A percentile compares a stretch with the other conserved stretches of the same genome.
These are phyloP conservation scores for Ceyx margarethae DNA, from an alignment of 2,113 vertebrate species.

Conservation along the genomic window DNA sequence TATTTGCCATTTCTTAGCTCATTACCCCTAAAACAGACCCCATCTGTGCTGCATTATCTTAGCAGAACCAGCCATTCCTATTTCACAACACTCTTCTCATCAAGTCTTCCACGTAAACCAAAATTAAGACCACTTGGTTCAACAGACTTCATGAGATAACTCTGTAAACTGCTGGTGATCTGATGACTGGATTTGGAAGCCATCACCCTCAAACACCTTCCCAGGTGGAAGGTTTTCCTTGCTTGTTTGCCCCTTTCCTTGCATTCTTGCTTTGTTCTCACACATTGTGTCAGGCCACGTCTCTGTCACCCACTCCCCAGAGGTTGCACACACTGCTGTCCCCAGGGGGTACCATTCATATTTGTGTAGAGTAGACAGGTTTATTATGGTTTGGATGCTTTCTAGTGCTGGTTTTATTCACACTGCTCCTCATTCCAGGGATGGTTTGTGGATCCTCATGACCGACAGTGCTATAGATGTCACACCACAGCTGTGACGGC, in stretches of 20 bases:
- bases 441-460: background rate
- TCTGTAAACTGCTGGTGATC: background rate
- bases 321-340: background rate
- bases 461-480: conserved; percentile 6
- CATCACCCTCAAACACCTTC: background rate
- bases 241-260: background rate
- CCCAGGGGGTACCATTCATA: background rate
- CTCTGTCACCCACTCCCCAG: background rate
- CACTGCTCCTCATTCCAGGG: background rate
- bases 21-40: background rate
- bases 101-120: background rate
- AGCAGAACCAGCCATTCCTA: background rate
- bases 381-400: background rate
- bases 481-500: background rate
- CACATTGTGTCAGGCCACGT: background rate
- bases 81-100: background rate
- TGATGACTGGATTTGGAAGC: background rate
- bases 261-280: background rate
- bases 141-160: background rate
- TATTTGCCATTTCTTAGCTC: conserved; percentile 27
- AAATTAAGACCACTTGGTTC: background rate
- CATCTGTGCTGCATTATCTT: background rate
- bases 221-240: background rate
- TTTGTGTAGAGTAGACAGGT: background rate
- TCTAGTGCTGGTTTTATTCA: conserved; percentile 7